Conservation (phyloP, 1,140 invertebrate genomes). For the Geopemphigus sp. region DNA sequence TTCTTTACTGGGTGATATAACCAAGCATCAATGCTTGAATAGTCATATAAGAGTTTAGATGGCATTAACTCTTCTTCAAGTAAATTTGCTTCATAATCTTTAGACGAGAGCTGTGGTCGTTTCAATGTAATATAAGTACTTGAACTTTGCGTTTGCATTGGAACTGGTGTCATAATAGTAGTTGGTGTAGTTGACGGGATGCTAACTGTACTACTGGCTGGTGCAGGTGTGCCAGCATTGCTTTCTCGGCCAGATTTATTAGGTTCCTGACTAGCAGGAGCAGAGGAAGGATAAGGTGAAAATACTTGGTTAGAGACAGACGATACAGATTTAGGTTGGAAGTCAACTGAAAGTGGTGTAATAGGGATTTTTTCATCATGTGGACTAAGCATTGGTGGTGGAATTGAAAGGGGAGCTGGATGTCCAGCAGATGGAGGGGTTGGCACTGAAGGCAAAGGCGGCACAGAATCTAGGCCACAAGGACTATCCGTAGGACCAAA, state of each 20-base stretch:
- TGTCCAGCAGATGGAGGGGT: slow-evolving; percentile 70
- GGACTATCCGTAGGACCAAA: slow-evolving; percentile 33
- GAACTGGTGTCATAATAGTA: slow-evolving; percentile 36
- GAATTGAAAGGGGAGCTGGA: slow-evolving; percentile 58
- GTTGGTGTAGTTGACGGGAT: slow-evolving; percentile 51
- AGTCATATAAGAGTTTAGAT: slow-evolving; percentile 82
- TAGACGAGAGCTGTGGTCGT: slow-evolving; percentile 69
- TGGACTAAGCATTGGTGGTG: slow-evolving; percentile 57
- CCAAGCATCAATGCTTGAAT: slow-evolving; percentile 80
- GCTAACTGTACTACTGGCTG: slow-evolving; percentile 27
- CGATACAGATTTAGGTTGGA: slow-evolving; percentile 60
- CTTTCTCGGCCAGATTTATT: slow-evolving; percentile 41
- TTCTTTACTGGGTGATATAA: slow-evolving; percentile 84
- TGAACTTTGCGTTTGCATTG: slow-evolving; percentile 25
- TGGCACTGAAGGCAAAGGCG: slow-evolving; percentile 70
- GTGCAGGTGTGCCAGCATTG: slow-evolving; percentile 49
- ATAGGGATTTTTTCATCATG: slow-evolving; percentile 57
- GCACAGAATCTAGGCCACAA: slow-evolving; percentile 61
- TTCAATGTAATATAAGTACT: slow-evolving; percentile 57
- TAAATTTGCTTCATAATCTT: slow-evolving; percentile 71
- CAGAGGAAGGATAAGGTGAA: slow-evolving; percentile 55
- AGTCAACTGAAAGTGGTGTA: slow-evolving; percentile 59
- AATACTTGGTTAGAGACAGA: slow-evolving; percentile 59
- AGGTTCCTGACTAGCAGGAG: slow-evolving; percentile 46
- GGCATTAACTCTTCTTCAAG: slow-evolving; percentile 69